A percentile compares a stretch with the other conserved stretches of the same genome.
phyloP scores from a whole-genome alignment of 2,797 vertebrate genomes.

The Poecilia velifera region DNA sequence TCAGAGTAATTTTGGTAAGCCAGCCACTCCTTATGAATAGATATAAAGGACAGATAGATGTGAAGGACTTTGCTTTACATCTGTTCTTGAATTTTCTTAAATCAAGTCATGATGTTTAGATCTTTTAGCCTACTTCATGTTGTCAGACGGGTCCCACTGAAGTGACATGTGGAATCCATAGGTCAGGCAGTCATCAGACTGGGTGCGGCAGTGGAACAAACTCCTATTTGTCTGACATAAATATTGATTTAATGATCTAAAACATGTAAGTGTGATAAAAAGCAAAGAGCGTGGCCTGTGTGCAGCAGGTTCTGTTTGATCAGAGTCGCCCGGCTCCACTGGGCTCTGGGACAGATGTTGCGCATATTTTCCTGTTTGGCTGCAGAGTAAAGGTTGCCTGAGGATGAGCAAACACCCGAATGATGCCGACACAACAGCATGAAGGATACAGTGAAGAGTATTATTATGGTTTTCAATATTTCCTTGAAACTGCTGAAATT shows the following conservation, averaged over 20 bases:
- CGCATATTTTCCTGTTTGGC: neutral
- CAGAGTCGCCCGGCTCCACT: neutral
- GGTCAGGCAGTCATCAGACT: neutral
- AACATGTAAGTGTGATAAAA: neutral
- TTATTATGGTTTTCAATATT: too few species aligned
- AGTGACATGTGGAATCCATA: neutral
- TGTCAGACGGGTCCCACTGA: neutral
- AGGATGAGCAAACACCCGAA: conserved; percentile 35
- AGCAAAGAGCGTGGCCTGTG: neutral
- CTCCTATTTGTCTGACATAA: neutral
- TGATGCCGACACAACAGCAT: conserved; percentile 16
- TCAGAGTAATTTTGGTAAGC: neutral
- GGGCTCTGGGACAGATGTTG: conserved; percentile 25
- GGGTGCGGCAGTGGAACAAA: neutral
- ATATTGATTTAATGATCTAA: neutral
- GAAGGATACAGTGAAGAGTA: neutral
- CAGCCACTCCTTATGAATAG: neutral
- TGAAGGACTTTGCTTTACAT: neutral
- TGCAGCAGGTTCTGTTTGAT: neutral
- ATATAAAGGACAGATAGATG: neutral
- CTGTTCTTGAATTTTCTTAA: neutral
- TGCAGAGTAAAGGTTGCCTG: conserved; percentile 39
- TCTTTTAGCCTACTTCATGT: neutral
- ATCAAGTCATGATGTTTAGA: too few species aligned
- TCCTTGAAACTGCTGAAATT: too few species aligned